phyloP scores from a whole-genome alignment of 2,888 invertebrate genomes.

The Leptinotarsa haldemani region DNA sequence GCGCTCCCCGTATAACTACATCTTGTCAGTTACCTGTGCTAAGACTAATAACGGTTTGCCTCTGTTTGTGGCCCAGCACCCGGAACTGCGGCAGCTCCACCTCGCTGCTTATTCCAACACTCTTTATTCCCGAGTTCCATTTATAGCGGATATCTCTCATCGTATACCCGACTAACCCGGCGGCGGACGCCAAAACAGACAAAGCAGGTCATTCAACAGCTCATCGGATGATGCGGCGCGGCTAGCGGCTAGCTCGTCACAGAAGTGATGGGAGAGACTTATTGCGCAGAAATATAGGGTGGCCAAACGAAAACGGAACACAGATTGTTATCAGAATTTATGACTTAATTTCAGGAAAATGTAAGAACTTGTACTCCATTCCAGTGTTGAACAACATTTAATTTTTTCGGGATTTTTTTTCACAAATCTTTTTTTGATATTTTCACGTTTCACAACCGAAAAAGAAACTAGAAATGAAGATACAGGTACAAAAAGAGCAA shows the following conservation, averaged over 20 bases:
- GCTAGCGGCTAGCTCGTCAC: slow-evolving; percentile 8
- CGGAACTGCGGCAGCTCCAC: slow-evolving; percentile 97
- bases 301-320: too few species aligned
- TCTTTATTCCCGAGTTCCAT: slow-evolving; percentile 93
- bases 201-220: slow-evolving; percentile 65
- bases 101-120: slow-evolving; percentile 95
- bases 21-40: slow-evolving; percentile 84
- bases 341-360: too few species aligned
- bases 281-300: too few species aligned
- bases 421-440: too few species aligned
- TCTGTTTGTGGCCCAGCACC: slow-evolving; percentile 95
- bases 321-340: too few species aligned
- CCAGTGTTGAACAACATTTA: too few species aligned
- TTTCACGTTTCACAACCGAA: too few species aligned
- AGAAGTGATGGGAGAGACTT: not conserved
- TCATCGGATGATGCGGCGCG: slow-evolving; percentile 42
- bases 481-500: too few species aligned
- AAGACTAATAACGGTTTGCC: slow-evolving; percentile 92
- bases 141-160: slow-evolving; percentile 97
- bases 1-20: not conserved
- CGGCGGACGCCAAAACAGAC: slow-evolving; percentile 66
- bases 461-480: too few species aligned
- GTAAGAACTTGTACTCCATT: too few species aligned
- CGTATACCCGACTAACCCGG: slow-evolving; percentile 89
- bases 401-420: too few species aligned